These are phyloP conservation scores for Diadophis punctatus DNA, from an alignment of 2,113 vertebrate genomes.

Conservation along the genomic window DNA sequence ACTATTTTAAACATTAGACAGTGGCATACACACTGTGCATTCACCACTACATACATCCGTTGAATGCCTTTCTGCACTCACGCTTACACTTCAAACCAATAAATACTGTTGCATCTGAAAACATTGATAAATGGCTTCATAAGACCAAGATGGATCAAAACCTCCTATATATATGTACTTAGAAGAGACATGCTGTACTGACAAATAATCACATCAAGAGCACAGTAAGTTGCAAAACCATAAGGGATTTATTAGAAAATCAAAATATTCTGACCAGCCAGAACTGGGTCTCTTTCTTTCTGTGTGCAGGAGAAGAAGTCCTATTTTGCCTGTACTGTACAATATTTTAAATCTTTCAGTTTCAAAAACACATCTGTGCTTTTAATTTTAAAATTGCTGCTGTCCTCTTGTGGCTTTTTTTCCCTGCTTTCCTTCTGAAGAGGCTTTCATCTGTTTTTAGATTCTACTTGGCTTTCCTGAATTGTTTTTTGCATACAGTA, in stretches of 20 bases:
- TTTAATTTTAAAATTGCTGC: not conserved
- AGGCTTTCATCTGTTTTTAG: not conserved
- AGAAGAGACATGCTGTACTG: not conserved
- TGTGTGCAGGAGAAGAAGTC: not conserved
- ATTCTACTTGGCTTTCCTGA: not conserved
- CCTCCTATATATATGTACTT: accelerated
- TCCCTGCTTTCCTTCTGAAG: not conserved
- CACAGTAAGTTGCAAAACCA: slow-evolving; percentile 10
- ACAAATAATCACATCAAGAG: not conserved
- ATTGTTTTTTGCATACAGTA: not conserved
- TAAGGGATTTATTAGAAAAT: slow-evolving; percentile 9
- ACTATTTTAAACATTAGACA: not conserved
- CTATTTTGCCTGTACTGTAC: too few species aligned
- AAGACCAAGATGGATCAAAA: not conserved
- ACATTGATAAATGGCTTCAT: not conserved
- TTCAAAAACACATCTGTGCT: not conserved
- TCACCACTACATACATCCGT: too few species aligned
- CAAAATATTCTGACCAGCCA: not conserved
- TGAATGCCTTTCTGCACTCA: not conserved
- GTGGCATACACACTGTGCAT: not conserved
- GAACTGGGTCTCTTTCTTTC: not conserved
- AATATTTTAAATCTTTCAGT: not conserved
- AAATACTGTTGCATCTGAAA: not conserved
- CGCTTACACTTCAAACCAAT: not conserved
- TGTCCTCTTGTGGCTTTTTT: not conserved